Base-by-base conservation (phyloP, 2,797 vertebrate species). In the Dendrocincla tyrannina region DNA sequence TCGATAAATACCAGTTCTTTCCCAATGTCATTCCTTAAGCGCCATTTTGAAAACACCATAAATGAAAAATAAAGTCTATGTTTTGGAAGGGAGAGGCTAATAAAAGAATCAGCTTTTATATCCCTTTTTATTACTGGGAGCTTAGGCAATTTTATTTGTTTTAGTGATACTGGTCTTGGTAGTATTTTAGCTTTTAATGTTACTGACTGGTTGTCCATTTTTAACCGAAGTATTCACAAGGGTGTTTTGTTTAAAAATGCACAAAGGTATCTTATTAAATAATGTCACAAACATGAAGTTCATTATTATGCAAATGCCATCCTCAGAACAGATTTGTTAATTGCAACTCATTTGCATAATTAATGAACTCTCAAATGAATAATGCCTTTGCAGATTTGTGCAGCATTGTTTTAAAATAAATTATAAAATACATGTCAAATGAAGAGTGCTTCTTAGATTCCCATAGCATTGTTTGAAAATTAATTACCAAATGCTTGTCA, bases 341-440 rank as follows among this genome's bases (percentile, higher is more conserved):
- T 99, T 99, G 98, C 98, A 98, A 97, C 97, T 98, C 98, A 99
- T 99, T 99, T 99, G 98, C 98, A 99, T 99, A 99, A 99, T 99
- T 99, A 99, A 99, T 99, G 98, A 99, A 98, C 98, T 98, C 98
- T 98, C 98, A 97, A 98, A 98, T 99, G 98, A 98, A 98, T 99
- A 98, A 98, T 98, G 98, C 98, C 98, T 98, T 98, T 97, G 98
- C 98, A 98, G 98, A 98, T 98, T 98, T 98, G 98, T 98, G 98
- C 98, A 97, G 98, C 97, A 98, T 98, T 98, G 98, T 98, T 98
- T 98, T 97, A 98, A 98, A 98, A 99, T 98, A 99, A 99, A 98
- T 98, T 98, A 99, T 98, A 98, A 98, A 98, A 98, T 98, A 98
- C 98, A 97, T 98, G 98, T 98, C 98, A 98, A 98, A 98, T 96